A percentile compares a stretch with the other conserved stretches of the same genome.
These are phyloP conservation scores for Propithecus perrieri DNA, from an alignment of 2,797 vertebrate genomes.

Conservation along the genomic window DNA sequence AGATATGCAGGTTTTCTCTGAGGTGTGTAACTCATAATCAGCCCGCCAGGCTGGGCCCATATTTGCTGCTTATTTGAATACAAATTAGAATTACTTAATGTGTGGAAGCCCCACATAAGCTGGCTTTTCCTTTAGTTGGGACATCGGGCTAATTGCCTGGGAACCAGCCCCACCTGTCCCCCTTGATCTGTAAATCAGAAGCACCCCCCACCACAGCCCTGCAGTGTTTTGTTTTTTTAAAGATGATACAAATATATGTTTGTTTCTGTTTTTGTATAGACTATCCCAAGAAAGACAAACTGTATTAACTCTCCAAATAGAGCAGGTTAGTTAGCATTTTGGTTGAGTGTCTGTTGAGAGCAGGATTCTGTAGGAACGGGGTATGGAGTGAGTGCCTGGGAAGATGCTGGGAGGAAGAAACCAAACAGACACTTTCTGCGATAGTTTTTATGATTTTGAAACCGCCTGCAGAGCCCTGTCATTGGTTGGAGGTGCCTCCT, in stretches of 20 bases:
- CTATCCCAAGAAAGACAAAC: neutral
- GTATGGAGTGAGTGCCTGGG: neutral
- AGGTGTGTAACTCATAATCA: neutral
- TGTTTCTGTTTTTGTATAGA: neutral
- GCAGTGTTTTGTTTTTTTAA: neutral
- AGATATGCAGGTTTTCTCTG: neutral
- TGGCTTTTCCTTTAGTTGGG: neutral
- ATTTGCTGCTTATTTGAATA: neutral
- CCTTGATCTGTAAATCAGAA: neutral
- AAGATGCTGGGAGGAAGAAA: neutral
- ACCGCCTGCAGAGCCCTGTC: neutral
- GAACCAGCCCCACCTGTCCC: neutral
- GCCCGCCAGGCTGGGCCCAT: rapidly evolving
- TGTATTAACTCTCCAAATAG: neutral
- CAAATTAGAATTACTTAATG: neutral
- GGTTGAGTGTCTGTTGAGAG: neutral
- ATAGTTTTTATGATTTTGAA: neutral
- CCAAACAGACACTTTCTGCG: neutral
- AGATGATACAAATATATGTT: neutral
- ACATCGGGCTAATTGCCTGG: neutral
- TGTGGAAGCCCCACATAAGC: neutral
- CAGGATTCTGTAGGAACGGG: neutral
- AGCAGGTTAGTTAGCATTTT: neutral
- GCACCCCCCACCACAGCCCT: neutral
- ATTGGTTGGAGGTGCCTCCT: neutral